These are phyloP conservation scores for Sebastes diploproa DNA, from an alignment of 2,797 vertebrate species.

Conservation along the genomic window DNA sequence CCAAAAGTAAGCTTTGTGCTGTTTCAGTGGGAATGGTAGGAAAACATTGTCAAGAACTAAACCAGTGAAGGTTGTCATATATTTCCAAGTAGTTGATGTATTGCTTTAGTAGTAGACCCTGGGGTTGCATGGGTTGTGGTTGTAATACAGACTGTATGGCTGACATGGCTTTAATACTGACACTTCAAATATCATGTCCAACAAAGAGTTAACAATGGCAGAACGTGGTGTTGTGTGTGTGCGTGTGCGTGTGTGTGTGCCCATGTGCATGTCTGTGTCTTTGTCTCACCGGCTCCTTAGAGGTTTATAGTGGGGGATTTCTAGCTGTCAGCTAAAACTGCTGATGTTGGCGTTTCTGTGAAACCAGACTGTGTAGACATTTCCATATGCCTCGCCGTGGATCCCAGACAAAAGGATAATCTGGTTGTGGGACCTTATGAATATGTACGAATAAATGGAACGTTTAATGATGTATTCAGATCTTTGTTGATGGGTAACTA, in stretches of 20 bases:
- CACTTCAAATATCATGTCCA: constrained; percentile 2
- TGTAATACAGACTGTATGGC: not conserved
- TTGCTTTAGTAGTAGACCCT: not conserved
- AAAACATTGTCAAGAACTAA: not conserved
- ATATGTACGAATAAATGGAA: constrained; percentile 38
- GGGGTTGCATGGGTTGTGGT: not conserved
- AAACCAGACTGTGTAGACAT: constrained; percentile 55
- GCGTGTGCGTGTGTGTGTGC: not conserved
- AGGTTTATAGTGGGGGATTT: constrained; percentile 50
- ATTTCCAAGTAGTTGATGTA: not conserved
- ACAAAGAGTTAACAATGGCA: constrained; percentile 28
- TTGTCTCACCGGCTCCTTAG: constrained; percentile 54
- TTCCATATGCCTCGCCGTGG: constrained; percentile 39
- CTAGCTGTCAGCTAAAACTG: constrained; percentile 61
- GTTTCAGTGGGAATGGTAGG: not conserved
- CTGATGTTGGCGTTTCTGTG: constrained; percentile 70
- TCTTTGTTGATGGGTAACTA: not conserved
- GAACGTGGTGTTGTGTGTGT: not conserved
- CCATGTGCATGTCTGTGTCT: constrained; percentile 31
- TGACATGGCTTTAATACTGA: not conserved
- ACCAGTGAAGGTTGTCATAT: not conserved
- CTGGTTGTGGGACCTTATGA: constrained; percentile 45
- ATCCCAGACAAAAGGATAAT: constrained; percentile 64
- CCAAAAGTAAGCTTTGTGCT: not conserved
- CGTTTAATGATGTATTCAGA: constrained; percentile 18